These are phyloP conservation scores for Barbus barbus DNA, from an alignment of 2,113 vertebrate genomes.

Conservation along the genomic window DNA sequence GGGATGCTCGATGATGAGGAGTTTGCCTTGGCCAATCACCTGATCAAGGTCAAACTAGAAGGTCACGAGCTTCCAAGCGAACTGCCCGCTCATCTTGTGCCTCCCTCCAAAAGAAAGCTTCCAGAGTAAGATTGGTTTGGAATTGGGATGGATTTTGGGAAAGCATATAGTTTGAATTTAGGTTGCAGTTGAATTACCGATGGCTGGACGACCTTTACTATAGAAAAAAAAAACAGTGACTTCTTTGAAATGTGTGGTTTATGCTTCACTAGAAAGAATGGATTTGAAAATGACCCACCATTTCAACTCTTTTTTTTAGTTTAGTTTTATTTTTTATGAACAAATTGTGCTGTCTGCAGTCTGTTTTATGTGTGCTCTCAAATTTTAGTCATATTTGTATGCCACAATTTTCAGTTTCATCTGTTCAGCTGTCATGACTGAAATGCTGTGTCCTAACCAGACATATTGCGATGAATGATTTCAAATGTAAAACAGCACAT, in stretches of 20 bases:
- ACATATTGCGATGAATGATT: neutral
- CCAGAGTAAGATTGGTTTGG: slow-evolving; percentile 71
- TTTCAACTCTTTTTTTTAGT: neutral
- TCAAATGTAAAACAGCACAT: neutral
- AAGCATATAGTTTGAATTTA: slow-evolving; percentile 3
- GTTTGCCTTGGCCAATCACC: slow-evolving; percentile 96
- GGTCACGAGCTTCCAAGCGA: slow-evolving; percentile 94
- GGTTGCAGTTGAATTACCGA: slow-evolving; percentile 14
- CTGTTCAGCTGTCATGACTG: neutral
- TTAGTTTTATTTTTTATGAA: neutral
- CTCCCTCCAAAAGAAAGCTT: slow-evolving; percentile 94
- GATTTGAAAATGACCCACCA: slow-evolving; percentile 17
- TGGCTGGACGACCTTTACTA: too few relatives aligned
- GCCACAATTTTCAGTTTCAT: neutral
- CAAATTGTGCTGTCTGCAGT: neutral
- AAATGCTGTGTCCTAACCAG: neutral
- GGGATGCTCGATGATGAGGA: slow-evolving; percentile 98
- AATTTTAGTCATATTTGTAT: neutral
- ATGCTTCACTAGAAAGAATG: neutral
- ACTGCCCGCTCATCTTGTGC: slow-evolving; percentile 90
- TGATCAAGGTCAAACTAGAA: slow-evolving; percentile 98
- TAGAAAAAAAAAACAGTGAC: too few relatives aligned
- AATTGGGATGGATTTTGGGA: slow-evolving; percentile 35
- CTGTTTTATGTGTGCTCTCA: neutral
- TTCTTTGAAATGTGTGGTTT: slow-evolving; percentile 8